Evolutionary conservation across 2,888 invertebrate species (phyloP).

Genomic region (Cinara cedri): DNA sequence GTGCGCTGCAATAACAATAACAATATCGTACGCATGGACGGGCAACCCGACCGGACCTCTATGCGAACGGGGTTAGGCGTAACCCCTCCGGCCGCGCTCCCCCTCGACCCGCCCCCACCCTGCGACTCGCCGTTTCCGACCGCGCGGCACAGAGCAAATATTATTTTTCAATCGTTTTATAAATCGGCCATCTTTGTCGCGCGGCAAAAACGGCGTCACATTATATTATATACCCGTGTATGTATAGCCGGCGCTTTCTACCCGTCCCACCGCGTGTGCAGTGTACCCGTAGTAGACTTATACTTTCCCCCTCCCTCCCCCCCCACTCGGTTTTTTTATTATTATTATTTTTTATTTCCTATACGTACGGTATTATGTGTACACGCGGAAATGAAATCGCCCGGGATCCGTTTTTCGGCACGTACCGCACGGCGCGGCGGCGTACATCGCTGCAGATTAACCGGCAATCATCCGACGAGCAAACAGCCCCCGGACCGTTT

Average conservation of each 20-base stretch:
- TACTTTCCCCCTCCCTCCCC: too few species aligned
- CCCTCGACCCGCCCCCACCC: not conserved
- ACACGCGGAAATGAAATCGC: conserved; percentile 54
- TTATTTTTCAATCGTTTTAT: conserved; percentile 57
- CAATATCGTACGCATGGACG: too few species aligned
- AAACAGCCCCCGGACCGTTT: conserved; percentile 33
- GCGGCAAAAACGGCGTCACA: not conserved
- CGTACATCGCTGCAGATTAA: conserved; percentile 48
- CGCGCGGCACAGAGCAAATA: conserved; percentile 39
- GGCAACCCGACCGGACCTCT: conserved; percentile 8
- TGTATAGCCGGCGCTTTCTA: too few species aligned
- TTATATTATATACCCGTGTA: not conserved
- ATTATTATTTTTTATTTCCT: conserved; percentile 13
- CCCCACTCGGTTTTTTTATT: not conserved
- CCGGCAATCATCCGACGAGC: conserved; percentile 51
- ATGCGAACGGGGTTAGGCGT: not conserved
- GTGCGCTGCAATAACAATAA: too few species aligned
- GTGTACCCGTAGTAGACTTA: too few species aligned
- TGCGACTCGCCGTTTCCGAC: too few species aligned
- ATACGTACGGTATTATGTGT: not conserved
- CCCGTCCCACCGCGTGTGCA: too few species aligned
- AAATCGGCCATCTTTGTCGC: conserved; percentile 51
- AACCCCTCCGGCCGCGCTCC: not conserved
- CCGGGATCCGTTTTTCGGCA: conserved; percentile 50
- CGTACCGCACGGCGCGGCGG: conserved; percentile 53